Evolutionary conservation across 2,888 invertebrate genomes (phyloP).

Genomic region (Herminia tarsipennalis): DNA sequence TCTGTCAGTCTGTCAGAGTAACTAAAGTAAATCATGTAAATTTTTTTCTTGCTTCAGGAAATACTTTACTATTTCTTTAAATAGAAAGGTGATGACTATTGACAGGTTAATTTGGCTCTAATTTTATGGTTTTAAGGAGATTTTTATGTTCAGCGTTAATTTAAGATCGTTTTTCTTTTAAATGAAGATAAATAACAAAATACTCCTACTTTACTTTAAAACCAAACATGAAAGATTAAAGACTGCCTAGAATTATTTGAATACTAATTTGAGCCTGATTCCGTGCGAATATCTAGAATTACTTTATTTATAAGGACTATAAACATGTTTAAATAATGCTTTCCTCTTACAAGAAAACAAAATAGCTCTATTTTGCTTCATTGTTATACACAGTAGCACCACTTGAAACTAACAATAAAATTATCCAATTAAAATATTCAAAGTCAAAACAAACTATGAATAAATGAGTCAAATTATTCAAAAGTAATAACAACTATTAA

Average conservation of each 20-base stretch:
- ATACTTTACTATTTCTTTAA: conserved; percentile 41
- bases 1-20: conserved; percentile 63
- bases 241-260: too few relatives aligned
- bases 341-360: too few relatives aligned
- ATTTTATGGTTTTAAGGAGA: conserved; percentile 43
- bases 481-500: conserved; percentile 66
- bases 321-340: too few relatives aligned
- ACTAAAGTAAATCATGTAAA: conserved; percentile 63
- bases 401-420: conserved; percentile 14
- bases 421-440: conserved; percentile 27
- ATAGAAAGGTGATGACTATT: conserved; percentile 50
- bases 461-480: conserved; percentile 42
- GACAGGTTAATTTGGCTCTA: conserved; percentile 64
- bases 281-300: too few relatives aligned
- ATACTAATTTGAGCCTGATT: too few relatives aligned
- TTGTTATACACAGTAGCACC: background rate
- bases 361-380: background rate
- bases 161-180: conserved; percentile 7
- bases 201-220: too few relatives aligned
- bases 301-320: too few relatives aligned
- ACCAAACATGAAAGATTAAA: too few relatives aligned
- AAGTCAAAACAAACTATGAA: conserved; percentile 27
- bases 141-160: conserved; percentile 12
- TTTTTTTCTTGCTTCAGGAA: conserved; percentile 51
- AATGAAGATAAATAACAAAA: too few relatives aligned